A percentile compares a stretch with the other conserved stretches of the same genome.
phyloP scores from a whole-genome alignment of 2,113 vertebrate genomes.

The Synodontis membranacea region DNA sequence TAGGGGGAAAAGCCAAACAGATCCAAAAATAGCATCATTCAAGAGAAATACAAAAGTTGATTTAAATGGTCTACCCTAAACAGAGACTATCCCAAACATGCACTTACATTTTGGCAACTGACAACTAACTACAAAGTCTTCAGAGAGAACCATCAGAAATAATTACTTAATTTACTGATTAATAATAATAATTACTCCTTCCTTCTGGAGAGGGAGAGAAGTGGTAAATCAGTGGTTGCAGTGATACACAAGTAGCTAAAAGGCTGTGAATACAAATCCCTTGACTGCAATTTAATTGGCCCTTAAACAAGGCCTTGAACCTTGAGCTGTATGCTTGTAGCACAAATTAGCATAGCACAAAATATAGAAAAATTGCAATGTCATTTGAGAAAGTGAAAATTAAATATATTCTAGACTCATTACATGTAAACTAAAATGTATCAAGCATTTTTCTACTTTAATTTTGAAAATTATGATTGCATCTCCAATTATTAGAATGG shows the following conservation, averaged over 20 bases:
- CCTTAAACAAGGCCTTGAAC: not conserved
- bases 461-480: too few species aligned
- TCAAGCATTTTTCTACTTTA: too few species aligned
- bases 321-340: not conserved
- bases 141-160: slow-evolving; percentile 17
- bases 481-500: too few species aligned
- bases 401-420: too few species aligned
- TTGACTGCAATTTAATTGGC: not conserved
- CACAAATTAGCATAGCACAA: too few species aligned
- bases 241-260: too few species aligned
- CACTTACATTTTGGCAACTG: not conserved
- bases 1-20: not conserved
- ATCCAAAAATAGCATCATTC: not conserved
- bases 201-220: not conserved
- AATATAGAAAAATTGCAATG: too few species aligned
- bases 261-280: not conserved
- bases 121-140: not conserved
- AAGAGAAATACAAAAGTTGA: not conserved
- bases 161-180: too few species aligned
- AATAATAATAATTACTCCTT: not conserved
- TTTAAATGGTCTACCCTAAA: not conserved
- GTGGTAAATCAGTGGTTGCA: not conserved
- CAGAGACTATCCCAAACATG: slow-evolving; percentile 11
- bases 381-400: too few species aligned
- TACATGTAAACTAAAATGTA: too few species aligned